These are phyloP conservation scores for Epirrhoe tristata DNA, from an alignment of 2,888 invertebrate genomes.

Conservation along the genomic window DNA sequence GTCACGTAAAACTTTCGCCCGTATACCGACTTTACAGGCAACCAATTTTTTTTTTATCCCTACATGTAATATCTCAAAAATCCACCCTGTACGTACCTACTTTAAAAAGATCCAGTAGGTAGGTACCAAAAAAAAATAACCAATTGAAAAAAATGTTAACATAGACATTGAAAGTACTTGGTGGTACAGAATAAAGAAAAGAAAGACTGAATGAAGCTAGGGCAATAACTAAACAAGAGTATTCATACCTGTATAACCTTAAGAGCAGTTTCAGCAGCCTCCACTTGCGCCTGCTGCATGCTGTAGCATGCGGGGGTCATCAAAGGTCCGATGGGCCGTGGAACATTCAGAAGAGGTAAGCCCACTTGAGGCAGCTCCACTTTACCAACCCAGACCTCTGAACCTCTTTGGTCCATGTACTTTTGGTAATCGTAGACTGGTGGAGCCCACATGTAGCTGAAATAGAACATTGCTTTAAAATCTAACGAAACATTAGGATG, in stretches of 20 bases:
- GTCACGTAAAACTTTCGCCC: too few species aligned
- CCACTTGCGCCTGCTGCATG: slow-evolving; percentile 65
- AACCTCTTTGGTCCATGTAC: slow-evolving; percentile 55
- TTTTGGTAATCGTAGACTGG: slow-evolving; percentile 71
- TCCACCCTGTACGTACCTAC: too few species aligned
- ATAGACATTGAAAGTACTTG: too few species aligned
- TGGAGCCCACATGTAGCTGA: slow-evolving; percentile 70
- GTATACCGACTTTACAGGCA: too few species aligned
- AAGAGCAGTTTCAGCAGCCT: slow-evolving; percentile 70
- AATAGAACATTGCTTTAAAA: slow-evolving; percentile 28
- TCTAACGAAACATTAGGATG: background rate
- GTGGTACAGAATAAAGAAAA: too few species aligned
- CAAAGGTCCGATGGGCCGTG: slow-evolving; percentile 65
- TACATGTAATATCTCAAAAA: too few species aligned
- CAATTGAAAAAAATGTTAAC: too few species aligned
- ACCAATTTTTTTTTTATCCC: too few species aligned
- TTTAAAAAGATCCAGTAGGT: too few species aligned
- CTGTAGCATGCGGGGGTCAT: slow-evolving; percentile 59
- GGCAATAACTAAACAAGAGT: background rate
- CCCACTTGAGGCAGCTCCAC: slow-evolving; percentile 72
- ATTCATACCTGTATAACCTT: slow-evolving; percentile 65
- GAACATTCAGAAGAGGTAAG: slow-evolving; percentile 56
- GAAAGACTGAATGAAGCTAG: too few species aligned
- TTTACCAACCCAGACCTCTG: slow-evolving; percentile 64
- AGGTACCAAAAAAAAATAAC: too few species aligned